These are phyloP conservation scores for Corythucha ciliata DNA, from an alignment of 2,888 invertebrate species.

Conservation along the genomic window DNA sequence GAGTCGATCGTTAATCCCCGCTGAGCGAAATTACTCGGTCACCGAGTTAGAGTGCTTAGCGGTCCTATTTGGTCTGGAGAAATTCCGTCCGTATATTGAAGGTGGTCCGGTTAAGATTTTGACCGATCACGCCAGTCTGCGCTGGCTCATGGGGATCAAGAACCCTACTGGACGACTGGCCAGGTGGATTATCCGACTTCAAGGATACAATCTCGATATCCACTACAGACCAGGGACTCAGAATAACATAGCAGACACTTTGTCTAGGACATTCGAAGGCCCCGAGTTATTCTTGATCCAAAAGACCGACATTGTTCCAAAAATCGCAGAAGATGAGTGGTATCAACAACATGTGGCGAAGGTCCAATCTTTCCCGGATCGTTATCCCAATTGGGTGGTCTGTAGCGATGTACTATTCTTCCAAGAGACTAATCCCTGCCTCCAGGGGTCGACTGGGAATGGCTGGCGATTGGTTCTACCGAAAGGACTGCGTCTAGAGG, in stretches of 20 bases:
- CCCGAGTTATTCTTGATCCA: too few relatives aligned
- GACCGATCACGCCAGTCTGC: constrained; percentile 16
- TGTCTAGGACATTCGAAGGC: background rate
- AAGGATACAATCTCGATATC: background rate
- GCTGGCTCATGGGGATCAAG: constrained; percentile 32
- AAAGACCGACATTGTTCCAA: too few relatives aligned
- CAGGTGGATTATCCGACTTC: constrained; percentile 27
- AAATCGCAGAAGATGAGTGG: constrained; percentile 20
- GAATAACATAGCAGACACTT: background rate
- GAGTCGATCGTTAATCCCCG: constrained; percentile 24
- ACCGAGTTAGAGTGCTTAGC: constrained; percentile 35
- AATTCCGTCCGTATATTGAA: constrained; percentile 33
- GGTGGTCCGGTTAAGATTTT: constrained; percentile 32
- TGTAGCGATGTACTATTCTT: background rate
- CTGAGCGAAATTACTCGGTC: constrained; percentile 31
- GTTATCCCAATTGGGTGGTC: background rate
- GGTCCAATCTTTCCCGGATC: constrained; percentile 7
- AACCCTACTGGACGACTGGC: constrained; percentile 32
- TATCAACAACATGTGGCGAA: constrained; percentile 14
- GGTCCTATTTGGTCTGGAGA: constrained; percentile 30
- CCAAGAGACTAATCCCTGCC: background rate
- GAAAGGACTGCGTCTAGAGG: background rate
- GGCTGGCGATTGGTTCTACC: background rate
- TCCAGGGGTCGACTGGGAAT: background rate
- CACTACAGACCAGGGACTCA: background rate